Evolutionary conservation across 2,888 invertebrate genomes (phyloP).

Genomic region (Drosophila mimetica): DNA sequence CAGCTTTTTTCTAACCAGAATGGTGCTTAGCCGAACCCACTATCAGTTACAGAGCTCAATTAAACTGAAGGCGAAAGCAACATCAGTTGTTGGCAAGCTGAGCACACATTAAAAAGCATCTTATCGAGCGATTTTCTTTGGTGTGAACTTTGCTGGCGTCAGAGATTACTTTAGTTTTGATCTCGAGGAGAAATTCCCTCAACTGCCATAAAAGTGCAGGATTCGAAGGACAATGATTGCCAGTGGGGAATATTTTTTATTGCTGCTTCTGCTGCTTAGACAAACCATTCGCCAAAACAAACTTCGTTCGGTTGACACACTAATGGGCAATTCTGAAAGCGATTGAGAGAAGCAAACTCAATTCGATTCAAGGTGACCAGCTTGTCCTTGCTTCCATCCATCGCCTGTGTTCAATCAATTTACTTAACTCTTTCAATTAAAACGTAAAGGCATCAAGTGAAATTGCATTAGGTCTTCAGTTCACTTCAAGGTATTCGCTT

Average conservation of each 20-base stretch:
- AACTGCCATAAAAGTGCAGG: not conserved
- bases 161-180: not conserved
- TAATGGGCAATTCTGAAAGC: not conserved
- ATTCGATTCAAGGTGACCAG: conserved; percentile 26
- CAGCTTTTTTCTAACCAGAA: not conserved
- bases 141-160: not conserved
- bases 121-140: not conserved
- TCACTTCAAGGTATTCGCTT: not conserved
- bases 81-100: not conserved
- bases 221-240: conserved; percentile 3
- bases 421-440: conserved; percentile 30
- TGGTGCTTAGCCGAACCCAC: conserved; percentile 17
- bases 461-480: conserved; percentile 1
- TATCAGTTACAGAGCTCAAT: conserved; percentile 41
- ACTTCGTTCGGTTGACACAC: not conserved
- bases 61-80: conserved; percentile 2
- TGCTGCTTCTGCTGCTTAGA: not conserved
- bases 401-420: conserved; percentile 16
- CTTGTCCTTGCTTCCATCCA: conserved; percentile 2
- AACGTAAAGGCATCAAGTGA: not conserved
- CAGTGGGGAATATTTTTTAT: not conserved
- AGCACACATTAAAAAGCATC: not conserved
- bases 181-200: not conserved
- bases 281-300: conserved; percentile 2
- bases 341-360: conserved; percentile 6